Conservation (phyloP, 2,797 vertebrate species). For the Lophius americanus region DNA sequence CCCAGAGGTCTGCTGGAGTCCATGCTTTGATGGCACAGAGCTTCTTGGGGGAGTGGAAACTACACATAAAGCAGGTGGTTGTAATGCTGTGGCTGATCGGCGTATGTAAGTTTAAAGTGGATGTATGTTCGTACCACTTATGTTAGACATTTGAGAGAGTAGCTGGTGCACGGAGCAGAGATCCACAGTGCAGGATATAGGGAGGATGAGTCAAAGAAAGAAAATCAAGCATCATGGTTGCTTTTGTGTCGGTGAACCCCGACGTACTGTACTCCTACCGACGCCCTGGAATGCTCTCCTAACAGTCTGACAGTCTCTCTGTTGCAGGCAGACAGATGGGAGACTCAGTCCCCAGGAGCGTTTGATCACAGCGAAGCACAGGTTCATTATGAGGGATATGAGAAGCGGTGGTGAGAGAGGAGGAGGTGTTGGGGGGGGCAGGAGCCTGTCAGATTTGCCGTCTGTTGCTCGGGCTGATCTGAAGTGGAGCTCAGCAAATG, state of each 20-base stretch:
- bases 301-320: constrained; percentile 54
- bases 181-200: constrained; percentile 17
- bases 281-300: constrained; percentile 40
- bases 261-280: constrained; percentile 37
- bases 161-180: constrained; percentile 12
- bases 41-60: no score
- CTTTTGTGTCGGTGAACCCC: constrained; percentile 42
- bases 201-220: constrained; percentile 34
- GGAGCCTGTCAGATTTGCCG: constrained; percentile 81
- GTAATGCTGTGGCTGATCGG: no score
- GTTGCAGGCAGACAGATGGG: constrained; percentile 58
- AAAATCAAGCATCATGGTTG: constrained; percentile 47
- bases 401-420: constrained; percentile 12
- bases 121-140: constrained; percentile 35
- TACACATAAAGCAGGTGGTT: no score
- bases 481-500: constrained; percentile 76
- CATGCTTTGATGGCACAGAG: no score
- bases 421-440: constrained; percentile 11
- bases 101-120: neutral
- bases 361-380: constrained; percentile 80
- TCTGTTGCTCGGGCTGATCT: constrained; percentile 73
- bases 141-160: constrained; percentile 31
- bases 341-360: constrained; percentile 62
- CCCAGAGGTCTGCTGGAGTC: no score
- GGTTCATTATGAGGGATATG: constrained; percentile 57